Conservation (phyloP, 2,113 vertebrate genomes). For the Apus apus region DNA sequence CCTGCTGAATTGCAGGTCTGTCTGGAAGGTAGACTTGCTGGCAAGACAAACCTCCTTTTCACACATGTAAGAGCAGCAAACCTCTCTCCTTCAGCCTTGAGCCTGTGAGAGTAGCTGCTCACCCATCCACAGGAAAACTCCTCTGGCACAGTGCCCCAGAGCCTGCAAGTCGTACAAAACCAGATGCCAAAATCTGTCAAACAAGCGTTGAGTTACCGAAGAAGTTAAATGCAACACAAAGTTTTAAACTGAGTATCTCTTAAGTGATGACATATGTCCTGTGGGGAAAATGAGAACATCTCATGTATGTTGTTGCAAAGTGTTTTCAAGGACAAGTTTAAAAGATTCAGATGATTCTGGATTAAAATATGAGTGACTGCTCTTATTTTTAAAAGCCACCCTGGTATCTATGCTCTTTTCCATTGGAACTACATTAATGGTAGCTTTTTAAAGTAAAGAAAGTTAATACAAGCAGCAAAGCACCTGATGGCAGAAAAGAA, state of each 20-base stretch:
- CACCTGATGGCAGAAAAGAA: neutral
- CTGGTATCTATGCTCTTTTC: neutral
- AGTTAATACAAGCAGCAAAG: neutral
- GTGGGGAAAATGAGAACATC: neutral
- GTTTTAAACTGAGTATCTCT: neutral
- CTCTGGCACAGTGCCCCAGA: neutral
- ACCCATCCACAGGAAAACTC: slow-evolving; percentile 1
- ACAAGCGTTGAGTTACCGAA: neutral
- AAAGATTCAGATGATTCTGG: neutral
- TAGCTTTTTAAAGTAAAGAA: neutral
- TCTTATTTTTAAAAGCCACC: neutral
- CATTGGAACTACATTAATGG: neutral
- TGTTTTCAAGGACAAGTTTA: neutral
- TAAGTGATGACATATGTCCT: neutral
- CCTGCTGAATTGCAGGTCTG: slow-evolving; percentile 53
- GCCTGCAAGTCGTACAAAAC: neutral
- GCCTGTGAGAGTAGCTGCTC: neutral
- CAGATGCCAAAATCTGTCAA: neutral
- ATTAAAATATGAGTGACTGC: neutral
- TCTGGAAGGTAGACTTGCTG: neutral
- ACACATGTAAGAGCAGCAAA: neutral
- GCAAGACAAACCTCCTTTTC: slow-evolving; percentile 58
- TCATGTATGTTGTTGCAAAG: neutral
- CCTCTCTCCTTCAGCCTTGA: neutral
- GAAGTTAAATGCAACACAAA: neutral